Conservation (phyloP, 1,140 invertebrate species). For the Pomacea maculata region DNA sequence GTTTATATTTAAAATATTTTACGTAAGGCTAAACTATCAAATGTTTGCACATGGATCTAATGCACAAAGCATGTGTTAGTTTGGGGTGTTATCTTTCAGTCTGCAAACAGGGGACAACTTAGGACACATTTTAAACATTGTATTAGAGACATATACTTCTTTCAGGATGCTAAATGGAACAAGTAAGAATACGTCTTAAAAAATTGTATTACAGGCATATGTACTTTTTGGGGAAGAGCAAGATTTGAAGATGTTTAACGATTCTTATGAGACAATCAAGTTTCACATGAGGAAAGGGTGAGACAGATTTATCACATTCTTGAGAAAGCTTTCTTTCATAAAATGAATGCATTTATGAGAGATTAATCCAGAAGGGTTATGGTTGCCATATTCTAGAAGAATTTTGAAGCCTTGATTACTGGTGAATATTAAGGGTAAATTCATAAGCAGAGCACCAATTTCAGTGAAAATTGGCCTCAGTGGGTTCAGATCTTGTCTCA, state of each 20-base stretch:
- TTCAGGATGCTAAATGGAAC: constrained; percentile 15
- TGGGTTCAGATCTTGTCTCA: background rate
- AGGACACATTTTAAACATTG: too few relatives aligned
- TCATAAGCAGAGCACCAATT: too few relatives aligned
- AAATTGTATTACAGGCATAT: constrained; percentile 63
- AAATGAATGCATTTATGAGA: background rate
- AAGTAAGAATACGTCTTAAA: background rate
- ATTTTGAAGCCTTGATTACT: too few relatives aligned
- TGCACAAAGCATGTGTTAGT: too few relatives aligned
- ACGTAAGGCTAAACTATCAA: too few relatives aligned
- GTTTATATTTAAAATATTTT: too few relatives aligned
- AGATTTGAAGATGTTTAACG: constrained; percentile 73
- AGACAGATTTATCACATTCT: constrained; percentile 27
- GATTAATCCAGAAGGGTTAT: background rate
- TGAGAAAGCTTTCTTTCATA: constrained; percentile 7
- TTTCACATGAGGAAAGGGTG: constrained; percentile 74
- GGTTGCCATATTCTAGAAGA: too few relatives aligned
- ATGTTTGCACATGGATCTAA: too few relatives aligned
- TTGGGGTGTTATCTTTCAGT: too few relatives aligned
- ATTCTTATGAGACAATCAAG: constrained; percentile 72
- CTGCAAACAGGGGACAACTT: too few relatives aligned
- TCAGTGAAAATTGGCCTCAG: too few relatives aligned
- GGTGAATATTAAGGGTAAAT: too few relatives aligned
- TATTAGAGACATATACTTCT: constrained; percentile 71
- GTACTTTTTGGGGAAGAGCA: constrained; percentile 74